Percentiles rank a stretch among this genome's conserved stretches.
Conservation (phyloP, 2,797 vertebrate genomes). For the Chaenodraco wilsoni region DNA sequence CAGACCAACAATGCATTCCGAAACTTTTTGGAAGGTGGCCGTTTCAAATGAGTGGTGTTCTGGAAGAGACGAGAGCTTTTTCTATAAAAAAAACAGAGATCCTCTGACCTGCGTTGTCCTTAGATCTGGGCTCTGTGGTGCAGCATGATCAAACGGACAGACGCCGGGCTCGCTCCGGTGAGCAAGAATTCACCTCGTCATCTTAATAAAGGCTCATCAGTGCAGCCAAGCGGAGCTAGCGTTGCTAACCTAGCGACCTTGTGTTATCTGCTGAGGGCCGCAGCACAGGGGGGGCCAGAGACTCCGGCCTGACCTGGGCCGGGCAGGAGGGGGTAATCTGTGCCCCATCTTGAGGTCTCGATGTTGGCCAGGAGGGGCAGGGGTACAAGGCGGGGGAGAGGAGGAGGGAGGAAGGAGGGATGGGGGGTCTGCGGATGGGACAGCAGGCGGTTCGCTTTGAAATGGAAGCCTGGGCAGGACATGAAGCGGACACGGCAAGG, state of each 20-base stretch:
- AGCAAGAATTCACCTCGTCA: constrained; percentile 81
- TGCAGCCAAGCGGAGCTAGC: constrained; percentile 58
- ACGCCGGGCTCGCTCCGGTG: constrained; percentile 42
- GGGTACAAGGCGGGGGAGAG: constrained; percentile 15
- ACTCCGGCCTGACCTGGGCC: constrained; percentile 60
- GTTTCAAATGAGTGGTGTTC: constrained; percentile 71
- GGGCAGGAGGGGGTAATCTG: constrained; percentile 57
- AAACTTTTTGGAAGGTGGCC: constrained; percentile 50
- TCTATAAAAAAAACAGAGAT: constrained; percentile 53
- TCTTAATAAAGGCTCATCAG: constrained; percentile 79
- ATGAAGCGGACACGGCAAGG: constrained; percentile 63
- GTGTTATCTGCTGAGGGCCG: constrained; percentile 57
- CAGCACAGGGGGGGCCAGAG: constrained; percentile 29
- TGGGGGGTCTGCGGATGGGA: constrained; percentile 36
- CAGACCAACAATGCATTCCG: constrained; percentile 70
- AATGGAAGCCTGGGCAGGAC: constrained; percentile 72
- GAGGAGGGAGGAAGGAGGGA: not conserved
- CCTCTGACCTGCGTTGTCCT: constrained; percentile 63
- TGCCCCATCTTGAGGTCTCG: constrained; percentile 56
- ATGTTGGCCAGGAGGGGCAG: constrained; percentile 55
- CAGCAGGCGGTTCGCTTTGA: constrained; percentile 77
- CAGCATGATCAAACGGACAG: constrained; percentile 70
- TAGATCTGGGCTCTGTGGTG: constrained; percentile 48
- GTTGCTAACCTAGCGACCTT: constrained; percentile 53
- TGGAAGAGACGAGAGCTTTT: constrained; percentile 46